A percentile compares a stretch with the other conserved stretches of the same genome.
phyloP scores from a whole-genome alignment of 2,797 vertebrate species.

The Okamejei kenojei region DNA sequence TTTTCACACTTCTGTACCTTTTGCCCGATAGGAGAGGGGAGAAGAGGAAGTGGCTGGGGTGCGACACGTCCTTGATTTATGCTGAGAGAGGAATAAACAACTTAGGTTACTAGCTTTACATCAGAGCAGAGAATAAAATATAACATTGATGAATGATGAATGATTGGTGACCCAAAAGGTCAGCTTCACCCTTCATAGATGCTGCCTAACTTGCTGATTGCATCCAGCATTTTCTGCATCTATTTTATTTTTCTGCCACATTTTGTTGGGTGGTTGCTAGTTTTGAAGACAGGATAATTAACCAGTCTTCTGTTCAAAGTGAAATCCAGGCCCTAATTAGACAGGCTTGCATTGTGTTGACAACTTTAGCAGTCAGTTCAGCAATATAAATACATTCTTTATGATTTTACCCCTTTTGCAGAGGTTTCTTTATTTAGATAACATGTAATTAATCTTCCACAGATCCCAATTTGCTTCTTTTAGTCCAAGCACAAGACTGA shows the following conservation, averaged over 20 bases:
- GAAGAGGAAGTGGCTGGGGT: no score
- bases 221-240: no score
- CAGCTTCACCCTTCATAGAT: no score
- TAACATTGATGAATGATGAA: no score
- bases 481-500: background rate
- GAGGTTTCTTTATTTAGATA: background rate
- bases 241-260: background rate
- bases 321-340: background rate
- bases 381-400: slow-evolving; percentile 1
- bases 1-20: no score
- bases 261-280: background rate
- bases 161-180: no score
- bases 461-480: background rate
- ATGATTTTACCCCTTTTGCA: background rate
- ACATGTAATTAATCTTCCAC: background rate
- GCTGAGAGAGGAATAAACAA: no score
- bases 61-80: no score
- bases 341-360: background rate
- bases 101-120: no score
- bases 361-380: background rate
- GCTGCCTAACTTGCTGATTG: no score
- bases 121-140: no score
- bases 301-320: background rate
- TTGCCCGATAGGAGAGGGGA: no score
- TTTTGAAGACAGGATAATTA: background rate